Evolutionary conservation across 2,113 vertebrate genomes (phyloP).

Genomic region (Melospiza melodia): DNA sequence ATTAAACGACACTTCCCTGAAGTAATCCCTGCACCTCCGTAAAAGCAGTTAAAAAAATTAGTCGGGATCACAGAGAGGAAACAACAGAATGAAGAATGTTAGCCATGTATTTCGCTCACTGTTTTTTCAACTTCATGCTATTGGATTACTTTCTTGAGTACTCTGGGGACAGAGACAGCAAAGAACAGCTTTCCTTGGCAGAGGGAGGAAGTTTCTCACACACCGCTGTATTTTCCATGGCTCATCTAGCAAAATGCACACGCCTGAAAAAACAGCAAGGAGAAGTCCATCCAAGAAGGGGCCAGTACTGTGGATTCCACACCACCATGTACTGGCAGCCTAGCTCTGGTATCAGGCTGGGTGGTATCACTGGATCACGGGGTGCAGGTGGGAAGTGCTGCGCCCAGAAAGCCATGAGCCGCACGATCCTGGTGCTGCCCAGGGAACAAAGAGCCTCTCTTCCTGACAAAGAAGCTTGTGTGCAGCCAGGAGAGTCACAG

Average conservation of each 20-base stretch:
- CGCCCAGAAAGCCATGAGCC: rapidly evolving
- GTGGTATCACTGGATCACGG: neutral
- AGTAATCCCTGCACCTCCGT: neutral
- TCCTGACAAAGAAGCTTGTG: neutral
- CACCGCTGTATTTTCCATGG: neutral
- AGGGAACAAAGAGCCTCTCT: neutral
- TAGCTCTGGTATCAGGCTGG: neutral
- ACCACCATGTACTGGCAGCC: neutral
- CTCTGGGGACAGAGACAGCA: neutral
- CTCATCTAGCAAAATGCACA: neutral
- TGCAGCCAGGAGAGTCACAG: neutral
- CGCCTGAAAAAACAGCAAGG: neutral
- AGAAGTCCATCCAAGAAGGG: neutral
- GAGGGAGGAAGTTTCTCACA: constrained; percentile 26
- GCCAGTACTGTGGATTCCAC: rapidly evolving
- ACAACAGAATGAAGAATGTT: neutral
- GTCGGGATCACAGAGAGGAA: neutral
- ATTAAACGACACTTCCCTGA: neutral
- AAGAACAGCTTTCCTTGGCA: constrained; percentile 56
- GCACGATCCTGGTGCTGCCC: neutral
- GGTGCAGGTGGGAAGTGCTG: neutral
- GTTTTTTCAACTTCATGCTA: neutral
- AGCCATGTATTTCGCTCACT: neutral
- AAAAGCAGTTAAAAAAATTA: neutral
- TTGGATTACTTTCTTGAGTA: constrained; percentile 37